A percentile compares a stretch with the other conserved stretches of the same genome.
These are phyloP conservation scores for Neodon shergylaensis DNA, from an alignment of 2,113 vertebrate species.

Conservation along the genomic window DNA sequence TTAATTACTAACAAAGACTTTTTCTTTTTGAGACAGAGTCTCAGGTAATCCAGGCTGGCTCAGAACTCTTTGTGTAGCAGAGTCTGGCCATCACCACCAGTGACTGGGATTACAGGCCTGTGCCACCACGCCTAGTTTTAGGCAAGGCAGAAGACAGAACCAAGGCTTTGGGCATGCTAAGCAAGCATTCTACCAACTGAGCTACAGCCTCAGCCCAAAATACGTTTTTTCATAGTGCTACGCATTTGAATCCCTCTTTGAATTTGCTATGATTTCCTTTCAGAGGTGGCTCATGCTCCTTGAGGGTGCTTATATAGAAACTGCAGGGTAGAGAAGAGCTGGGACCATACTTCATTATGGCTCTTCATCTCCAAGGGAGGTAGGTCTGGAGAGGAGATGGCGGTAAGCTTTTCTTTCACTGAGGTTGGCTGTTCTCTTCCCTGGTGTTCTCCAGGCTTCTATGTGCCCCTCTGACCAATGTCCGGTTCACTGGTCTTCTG, in stretches of 20 bases:
- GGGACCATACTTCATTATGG: not conserved
- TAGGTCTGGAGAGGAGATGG: slow-evolving; percentile 16
- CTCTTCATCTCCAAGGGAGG: slow-evolving; percentile 18
- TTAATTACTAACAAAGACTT: slow-evolving; percentile 55
- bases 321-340: not conserved
- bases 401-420: slow-evolving; percentile 36
- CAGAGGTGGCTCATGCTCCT: slow-evolving; percentile 30
- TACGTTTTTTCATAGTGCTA: slow-evolving; percentile 9
- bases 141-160: not conserved
- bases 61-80: not conserved
- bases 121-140: not conserved
- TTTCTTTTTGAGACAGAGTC: not conserved
- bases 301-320: slow-evolving; percentile 37
- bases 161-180: not conserved
- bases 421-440: slow-evolving; percentile 15
- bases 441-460: not conserved
- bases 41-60: not conserved
- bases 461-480: not conserved
- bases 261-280: slow-evolving; percentile 45
- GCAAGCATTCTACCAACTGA: not conserved
- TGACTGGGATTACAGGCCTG: not conserved
- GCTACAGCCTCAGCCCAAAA: not conserved
- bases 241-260: slow-evolving; percentile 24
- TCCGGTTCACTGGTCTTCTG: slow-evolving; percentile 48
- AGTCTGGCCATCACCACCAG: not conserved